Evolutionary conservation across 2,113 vertebrate genomes (phyloP), one percentile per base, ranked within the genome.

Genomic region (Oophaga pumilio): DNA sequence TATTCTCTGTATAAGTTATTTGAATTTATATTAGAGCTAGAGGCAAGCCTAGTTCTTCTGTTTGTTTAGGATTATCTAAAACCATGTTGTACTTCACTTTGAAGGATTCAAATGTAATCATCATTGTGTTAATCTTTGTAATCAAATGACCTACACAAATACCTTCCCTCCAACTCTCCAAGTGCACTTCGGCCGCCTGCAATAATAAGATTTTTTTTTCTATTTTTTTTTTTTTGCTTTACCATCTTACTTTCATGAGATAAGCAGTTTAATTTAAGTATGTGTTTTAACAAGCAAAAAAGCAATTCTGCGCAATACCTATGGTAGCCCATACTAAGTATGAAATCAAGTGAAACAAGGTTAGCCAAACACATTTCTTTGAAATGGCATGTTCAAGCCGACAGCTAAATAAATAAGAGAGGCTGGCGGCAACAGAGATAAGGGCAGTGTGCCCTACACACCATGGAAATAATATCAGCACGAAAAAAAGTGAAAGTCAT

Each of bases 261-360:
- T 88, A 88, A 88, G 86, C 80, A 53, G 53, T 83, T 88, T 88
- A 76, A 88, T 88, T 84, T 88, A 88, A 88, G 81, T 88, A 74
- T 88, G 71, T 77, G 87, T 88, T 88, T 88, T 88, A 88, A 88
- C 69, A 88, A 76, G 80, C 71, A 49, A 77, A 53, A 43, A 88
- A 77, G 59, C 87, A 77, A 77, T 83, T 84, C 81, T 66, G 73
- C 20, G 18, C 79, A 88, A 76, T 82, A 83, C 87, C 80, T 66
- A 68, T 33, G 43, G 59, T 56, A 76, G 43, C 76, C 80, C 64
- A 43, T 86, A 80, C 85, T 69, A 74, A 83, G 69, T 88, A 88
- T 77, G 80, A 88, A 84, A 88, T 88, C 87, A 76, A 76, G 71
- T 50, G 49, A 66, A 53, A 57, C 81, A 68, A 77, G 80, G 87